These are phyloP conservation scores for Phthorimaea operculella DNA, from an alignment of 1,140 invertebrate species.

Conservation along the genomic window DNA sequence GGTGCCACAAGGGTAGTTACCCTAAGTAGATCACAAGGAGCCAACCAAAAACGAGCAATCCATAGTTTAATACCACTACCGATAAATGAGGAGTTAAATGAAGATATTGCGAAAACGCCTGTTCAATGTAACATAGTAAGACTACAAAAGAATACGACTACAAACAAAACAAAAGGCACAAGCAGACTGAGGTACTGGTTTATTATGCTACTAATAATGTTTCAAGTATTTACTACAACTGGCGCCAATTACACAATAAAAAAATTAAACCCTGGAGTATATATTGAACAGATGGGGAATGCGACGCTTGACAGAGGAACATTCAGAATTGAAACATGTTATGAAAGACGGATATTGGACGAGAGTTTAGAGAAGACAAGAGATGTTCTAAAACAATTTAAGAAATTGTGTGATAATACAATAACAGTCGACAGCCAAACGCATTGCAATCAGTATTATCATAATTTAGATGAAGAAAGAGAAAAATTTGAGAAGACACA, in stretches of 20 bases:
- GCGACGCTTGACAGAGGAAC: not conserved
- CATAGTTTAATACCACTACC: conserved; percentile 8
- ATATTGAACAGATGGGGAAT: conserved; percentile 4
- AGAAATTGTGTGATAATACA: not conserved
- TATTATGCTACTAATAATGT: not conserved
- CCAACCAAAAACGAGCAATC: not conserved
- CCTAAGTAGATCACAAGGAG: conserved; percentile 1
- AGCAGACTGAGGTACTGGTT: not conserved
- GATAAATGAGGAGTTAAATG: conserved; percentile 2
- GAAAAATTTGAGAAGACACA: not conserved
- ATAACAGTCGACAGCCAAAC: not conserved
- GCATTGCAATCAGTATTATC: not conserved
- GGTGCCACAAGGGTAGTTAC: conserved; percentile 26
- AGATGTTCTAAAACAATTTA: not conserved
- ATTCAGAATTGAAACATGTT: not conserved
- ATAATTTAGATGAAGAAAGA: not conserved
- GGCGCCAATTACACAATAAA: not conserved
- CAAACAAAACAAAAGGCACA: not conserved
- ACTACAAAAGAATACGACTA: not conserved
- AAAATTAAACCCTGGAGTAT: not conserved
- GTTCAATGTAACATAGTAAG: not conserved
- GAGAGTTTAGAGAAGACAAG: not conserved
- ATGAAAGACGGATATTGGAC: not conserved
- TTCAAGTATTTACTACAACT: not conserved
- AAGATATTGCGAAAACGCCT: not conserved